These are phyloP conservation scores for Psammodynastes pulverulentus DNA, from an alignment of 2,113 vertebrate genomes.

Conservation along the genomic window DNA sequence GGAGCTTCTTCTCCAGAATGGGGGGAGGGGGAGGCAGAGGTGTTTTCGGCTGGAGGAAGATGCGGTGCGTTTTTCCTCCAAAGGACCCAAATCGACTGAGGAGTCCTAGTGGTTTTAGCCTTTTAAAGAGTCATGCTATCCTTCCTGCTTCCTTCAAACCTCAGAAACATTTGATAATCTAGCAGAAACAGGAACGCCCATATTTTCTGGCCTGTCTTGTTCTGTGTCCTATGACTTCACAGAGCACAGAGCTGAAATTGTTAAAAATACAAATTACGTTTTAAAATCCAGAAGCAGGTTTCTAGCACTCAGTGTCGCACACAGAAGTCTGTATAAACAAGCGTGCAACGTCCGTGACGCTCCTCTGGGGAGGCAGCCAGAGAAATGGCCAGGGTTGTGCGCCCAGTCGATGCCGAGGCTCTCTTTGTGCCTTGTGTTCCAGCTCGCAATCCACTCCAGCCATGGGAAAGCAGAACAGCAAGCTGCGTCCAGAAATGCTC, in stretches of 20 bases:
- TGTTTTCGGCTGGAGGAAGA: not conserved
- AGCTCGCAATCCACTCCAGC: slow-evolving; percentile 20
- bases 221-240: not conserved
- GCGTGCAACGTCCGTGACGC: rapidly evolving
- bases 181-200: not conserved
- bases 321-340: no score
- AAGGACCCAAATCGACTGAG: not conserved
- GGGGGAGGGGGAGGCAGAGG: not conserved
- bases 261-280: not conserved
- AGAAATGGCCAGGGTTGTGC: not conserved
- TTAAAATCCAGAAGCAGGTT: not conserved
- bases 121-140: not conserved
- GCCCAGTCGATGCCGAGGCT: rapidly evolving
- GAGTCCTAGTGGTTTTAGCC: not conserved
- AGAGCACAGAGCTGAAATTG: not conserved
- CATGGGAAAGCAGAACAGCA: slow-evolving; percentile 99
- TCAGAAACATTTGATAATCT: not conserved
- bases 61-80: not conserved
- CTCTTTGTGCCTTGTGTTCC: not conserved
- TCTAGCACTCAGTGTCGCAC: not conserved
- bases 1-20: not conserved
- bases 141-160: not conserved
- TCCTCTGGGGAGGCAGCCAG: not conserved
- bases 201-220: not conserved
- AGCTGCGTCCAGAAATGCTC: slow-evolving; percentile 95